A percentile compares a stretch with the other conserved stretches of the same genome.
Conservation (phyloP, 2,888 invertebrate genomes). For the Cosmia pyralina region DNA sequence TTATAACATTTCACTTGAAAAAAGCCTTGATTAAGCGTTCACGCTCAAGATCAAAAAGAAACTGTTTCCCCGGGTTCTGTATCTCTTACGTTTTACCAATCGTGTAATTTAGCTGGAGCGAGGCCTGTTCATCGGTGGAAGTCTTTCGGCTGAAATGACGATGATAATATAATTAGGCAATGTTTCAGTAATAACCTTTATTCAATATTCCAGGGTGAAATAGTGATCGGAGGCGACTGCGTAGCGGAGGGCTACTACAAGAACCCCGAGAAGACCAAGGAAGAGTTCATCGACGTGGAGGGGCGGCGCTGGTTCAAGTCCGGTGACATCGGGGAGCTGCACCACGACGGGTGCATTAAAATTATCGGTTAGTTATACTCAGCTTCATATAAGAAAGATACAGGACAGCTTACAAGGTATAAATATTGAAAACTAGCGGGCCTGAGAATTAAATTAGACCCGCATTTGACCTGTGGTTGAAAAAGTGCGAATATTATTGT, state of each 20-base stretch:
- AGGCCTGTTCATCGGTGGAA: background rate
- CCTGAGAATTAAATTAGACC: background rate
- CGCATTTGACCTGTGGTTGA: background rate
- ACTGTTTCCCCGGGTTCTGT: background rate
- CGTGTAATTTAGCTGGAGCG: background rate
- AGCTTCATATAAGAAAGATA: background rate
- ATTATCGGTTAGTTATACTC: conserved; percentile 94
- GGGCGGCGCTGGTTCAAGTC: conserved; percentile 98
- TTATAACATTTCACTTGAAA: background rate
- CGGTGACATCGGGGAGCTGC: conserved; percentile 98
- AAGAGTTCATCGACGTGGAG: conserved; percentile 96
- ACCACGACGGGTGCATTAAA: conserved; percentile 97
- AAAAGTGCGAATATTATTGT: no score
- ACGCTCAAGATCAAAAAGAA: background rate
- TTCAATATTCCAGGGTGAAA: conserved; percentile 91
- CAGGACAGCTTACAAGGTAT: no score
- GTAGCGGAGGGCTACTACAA: conserved; percentile 98
- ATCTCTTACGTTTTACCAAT: background rate
- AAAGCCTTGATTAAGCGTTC: background rate
- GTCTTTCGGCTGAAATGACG: background rate
- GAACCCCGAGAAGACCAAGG: conserved; percentile 95
- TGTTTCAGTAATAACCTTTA: background rate
- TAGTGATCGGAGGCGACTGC: conserved; percentile 96
- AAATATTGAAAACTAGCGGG: background rate
- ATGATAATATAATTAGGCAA: background rate